phyloP scores from a whole-genome alignment of 2,113 vertebrate genomes.

The Ceyx melanurus region DNA sequence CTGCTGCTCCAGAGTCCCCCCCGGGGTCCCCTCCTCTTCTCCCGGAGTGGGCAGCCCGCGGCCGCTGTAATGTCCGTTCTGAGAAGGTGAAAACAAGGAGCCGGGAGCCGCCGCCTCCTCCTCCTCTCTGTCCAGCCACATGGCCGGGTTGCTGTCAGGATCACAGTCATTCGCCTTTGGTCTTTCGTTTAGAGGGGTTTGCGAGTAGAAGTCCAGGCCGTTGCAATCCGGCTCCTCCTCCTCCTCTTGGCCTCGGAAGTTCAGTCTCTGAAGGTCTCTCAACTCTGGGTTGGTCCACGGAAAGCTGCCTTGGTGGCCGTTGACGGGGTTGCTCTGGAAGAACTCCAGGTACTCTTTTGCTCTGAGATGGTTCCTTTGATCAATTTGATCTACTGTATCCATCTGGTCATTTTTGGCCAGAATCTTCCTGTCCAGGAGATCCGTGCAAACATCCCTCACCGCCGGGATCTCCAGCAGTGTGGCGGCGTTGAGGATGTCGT shows the following conservation, averaged over 20 bases:
- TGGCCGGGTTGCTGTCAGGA: constrained; percentile 69
- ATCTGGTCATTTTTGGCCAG: constrained; percentile 80
- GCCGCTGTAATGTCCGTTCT: constrained; percentile 83
- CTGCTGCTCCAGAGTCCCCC: constrained; percentile 68
- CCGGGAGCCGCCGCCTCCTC: constrained; percentile 62
- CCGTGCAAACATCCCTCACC: constrained; percentile 93
- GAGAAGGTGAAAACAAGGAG: constrained; percentile 81
- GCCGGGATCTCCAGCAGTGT: constrained; percentile 92
- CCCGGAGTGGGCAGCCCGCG: constrained; percentile 68
- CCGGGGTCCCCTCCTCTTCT: constrained; percentile 73
- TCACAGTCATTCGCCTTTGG: constrained; percentile 74
- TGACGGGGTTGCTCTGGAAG: constrained; percentile 90
- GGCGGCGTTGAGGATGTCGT: constrained; percentile 92
- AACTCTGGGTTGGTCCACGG: constrained; percentile 76
- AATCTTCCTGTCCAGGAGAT: constrained; percentile 97
- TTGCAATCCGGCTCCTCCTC: constrained; percentile 84
- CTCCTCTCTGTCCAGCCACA: constrained; percentile 77
- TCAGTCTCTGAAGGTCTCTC: constrained; percentile 72
- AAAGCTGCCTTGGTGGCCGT: constrained; percentile 75
- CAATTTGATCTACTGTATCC: constrained; percentile 79
- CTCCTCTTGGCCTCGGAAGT: constrained; percentile 80
- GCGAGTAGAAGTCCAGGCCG: constrained; percentile 75
- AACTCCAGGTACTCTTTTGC: constrained; percentile 97
- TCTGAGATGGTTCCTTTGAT: constrained; percentile 89
- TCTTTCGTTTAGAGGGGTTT: constrained; percentile 69